A percentile compares a stretch with the other conserved stretches of the same genome.
These are phyloP conservation scores for Nothobranchius kuhntae DNA, from an alignment of 2,113 vertebrate genomes.

Conservation along the genomic window DNA sequence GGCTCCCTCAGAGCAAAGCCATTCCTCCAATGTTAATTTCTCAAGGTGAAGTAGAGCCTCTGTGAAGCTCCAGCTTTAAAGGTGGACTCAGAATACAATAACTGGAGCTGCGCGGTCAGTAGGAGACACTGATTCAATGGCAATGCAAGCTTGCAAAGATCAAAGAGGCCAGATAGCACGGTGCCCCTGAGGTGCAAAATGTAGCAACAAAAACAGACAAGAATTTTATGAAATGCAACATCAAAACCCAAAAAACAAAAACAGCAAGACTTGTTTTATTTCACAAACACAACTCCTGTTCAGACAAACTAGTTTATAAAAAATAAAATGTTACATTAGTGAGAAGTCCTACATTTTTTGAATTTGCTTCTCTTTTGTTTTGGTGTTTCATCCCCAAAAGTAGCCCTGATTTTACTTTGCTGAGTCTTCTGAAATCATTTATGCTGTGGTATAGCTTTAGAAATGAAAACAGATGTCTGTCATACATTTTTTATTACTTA, in stretches of 20 bases:
- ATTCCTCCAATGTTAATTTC: conserved; percentile 74
- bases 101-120: conserved; percentile 69
- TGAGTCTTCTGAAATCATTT: background rate
- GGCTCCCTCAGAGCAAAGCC: conserved; percentile 66
- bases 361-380: background rate
- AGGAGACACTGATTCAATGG: conserved; percentile 40
- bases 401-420: background rate
- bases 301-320: too few species aligned
- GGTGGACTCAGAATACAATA: conserved; percentile 72
- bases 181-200: conserved; percentile 2
- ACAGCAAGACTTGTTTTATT: too few species aligned
- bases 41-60: conserved; percentile 74
- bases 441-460: background rate
- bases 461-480: background rate
- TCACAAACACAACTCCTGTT: too few species aligned
- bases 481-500: too few species aligned
- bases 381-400: too few species aligned
- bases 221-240: background rate
- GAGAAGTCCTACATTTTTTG: background rate
- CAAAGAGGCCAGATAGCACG: conserved; percentile 41
- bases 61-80: conserved; percentile 67
- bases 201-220: background rate
- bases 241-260: background rate
- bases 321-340: too few species aligned
- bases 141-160: conserved; percentile 46